Conservation (phyloP, 1,140 invertebrate species). For the Diprion similis region DNA sequence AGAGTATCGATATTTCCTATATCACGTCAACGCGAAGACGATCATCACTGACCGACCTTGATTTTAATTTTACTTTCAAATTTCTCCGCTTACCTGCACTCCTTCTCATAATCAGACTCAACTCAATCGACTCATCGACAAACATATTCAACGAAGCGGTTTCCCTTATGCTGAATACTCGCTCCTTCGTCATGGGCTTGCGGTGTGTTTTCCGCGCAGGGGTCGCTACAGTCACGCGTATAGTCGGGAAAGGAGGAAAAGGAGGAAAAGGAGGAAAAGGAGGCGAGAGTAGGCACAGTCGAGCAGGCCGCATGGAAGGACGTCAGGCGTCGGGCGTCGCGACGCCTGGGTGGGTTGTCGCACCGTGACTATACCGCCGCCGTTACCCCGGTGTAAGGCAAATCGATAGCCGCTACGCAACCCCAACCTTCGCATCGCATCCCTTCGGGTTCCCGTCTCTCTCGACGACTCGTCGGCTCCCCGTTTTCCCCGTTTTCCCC, state of each 20-base stretch:
- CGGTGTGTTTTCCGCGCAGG: too few relatives aligned
- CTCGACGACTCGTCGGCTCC: background rate
- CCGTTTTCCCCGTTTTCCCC: background rate
- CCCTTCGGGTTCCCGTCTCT: background rate
- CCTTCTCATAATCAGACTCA: too few relatives aligned
- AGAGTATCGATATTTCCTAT: too few relatives aligned
- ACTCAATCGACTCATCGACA: too few relatives aligned
- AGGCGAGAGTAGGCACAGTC: background rate
- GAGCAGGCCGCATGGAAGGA: background rate
- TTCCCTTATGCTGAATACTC: too few relatives aligned
- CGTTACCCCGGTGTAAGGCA: background rate
- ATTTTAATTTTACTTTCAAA: too few relatives aligned
- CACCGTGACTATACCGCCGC: background rate
- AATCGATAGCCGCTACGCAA: constrained; percentile 4
- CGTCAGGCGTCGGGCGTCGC: constrained; percentile 1
- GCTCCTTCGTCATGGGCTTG: background rate
- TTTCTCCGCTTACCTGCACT: too few relatives aligned
- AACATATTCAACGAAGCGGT: too few relatives aligned
- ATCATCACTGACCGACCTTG: too few relatives aligned
- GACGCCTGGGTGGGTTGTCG: background rate
- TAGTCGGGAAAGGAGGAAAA: background rate
- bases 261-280: background rate
- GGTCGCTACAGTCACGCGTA: background rate
- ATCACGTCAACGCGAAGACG: too few relatives aligned
- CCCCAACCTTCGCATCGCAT: constrained; percentile 3